A percentile compares a stretch with the other conserved stretches of the same genome.
These are phyloP conservation scores for Margarornis squamiger DNA, from an alignment of 2,797 vertebrate genomes.

Conservation along the genomic window DNA sequence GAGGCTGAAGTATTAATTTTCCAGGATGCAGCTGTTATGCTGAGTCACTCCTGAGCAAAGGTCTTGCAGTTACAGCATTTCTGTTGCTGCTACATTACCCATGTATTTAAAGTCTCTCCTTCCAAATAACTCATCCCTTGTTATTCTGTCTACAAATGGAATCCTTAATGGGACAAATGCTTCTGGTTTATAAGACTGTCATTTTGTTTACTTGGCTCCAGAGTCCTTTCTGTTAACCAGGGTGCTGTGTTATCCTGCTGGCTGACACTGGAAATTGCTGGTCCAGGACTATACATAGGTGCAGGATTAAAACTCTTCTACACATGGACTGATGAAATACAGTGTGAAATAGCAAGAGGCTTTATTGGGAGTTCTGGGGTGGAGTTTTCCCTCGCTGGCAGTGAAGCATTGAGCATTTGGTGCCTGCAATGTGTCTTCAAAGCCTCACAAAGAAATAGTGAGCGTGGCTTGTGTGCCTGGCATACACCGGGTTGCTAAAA, in stretches of 20 bases:
- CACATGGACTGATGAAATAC: neutral
- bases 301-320: neutral
- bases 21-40: constrained; percentile 45
- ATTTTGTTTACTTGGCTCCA: neutral
- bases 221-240: neutral
- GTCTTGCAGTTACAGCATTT: neutral
- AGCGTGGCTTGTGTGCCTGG: neutral
- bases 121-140: neutral
- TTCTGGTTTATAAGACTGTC: constrained; percentile 9
- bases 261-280: neutral
- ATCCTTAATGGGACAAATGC: neutral
- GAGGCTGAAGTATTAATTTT: neutral
- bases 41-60: neutral
- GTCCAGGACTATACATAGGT: neutral
- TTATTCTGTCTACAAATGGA: neutral
- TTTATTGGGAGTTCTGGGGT: neutral
- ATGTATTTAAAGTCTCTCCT: neutral
- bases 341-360: neutral
- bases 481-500: neutral
- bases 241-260: neutral
- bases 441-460: neutral
- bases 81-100: neutral
- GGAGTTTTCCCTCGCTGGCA: neutral
- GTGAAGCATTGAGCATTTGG: neutral
- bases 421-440: neutral